Conservation (phyloP, 64 coral and sea anemone species). For the Platygyra sinensis region DNA sequence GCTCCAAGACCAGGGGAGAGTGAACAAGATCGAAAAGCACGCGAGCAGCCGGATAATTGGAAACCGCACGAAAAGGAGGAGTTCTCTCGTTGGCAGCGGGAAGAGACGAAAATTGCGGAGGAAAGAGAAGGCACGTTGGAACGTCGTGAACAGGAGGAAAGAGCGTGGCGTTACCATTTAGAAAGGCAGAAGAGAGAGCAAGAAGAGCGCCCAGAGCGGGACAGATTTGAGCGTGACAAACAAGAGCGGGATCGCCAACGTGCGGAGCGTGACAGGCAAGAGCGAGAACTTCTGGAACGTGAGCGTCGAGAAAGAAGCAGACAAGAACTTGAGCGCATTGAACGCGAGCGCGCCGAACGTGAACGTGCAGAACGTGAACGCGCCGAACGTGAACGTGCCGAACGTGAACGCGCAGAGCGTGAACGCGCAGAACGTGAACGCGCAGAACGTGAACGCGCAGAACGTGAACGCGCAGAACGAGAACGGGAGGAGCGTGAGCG, state of each 20-base stretch:
- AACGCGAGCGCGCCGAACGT: too few species aligned
- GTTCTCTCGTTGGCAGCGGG: slow-evolving; percentile 62
- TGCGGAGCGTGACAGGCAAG: slow-evolving; percentile 2
- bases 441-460: not conserved
- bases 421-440: slow-evolving; percentile 8
- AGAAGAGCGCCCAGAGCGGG: slow-evolving; percentile 15
- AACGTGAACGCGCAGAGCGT: slow-evolving; percentile 37
- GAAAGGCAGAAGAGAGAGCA: slow-evolving; percentile 31
- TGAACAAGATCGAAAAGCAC: too few species aligned
- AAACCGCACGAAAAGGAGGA: slow-evolving; percentile 67
- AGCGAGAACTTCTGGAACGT: slow-evolving; percentile 3
- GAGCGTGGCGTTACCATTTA: slow-evolving; percentile 9
- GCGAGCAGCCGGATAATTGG: slow-evolving; percentile 21
- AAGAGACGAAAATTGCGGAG: slow-evolving; percentile 54
- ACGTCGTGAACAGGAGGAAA: slow-evolving; percentile 41
- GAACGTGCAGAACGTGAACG: slow-evolving; percentile 14
- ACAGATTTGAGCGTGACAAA: slow-evolving; percentile 22
- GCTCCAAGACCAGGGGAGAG: not conserved
- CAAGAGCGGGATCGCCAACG: slow-evolving; percentile 42
- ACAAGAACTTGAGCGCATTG: not conserved
- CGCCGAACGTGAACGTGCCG: slow-evolving; percentile 2
- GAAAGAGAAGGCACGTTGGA: slow-evolving; percentile 49
- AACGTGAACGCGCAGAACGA: too few species aligned
- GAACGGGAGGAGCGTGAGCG: not conserved
- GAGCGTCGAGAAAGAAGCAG: not conserved